These are phyloP conservation scores for Tetramorium alpestre DNA, from an alignment of 1,140 invertebrate genomes.

Conservation along the genomic window DNA sequence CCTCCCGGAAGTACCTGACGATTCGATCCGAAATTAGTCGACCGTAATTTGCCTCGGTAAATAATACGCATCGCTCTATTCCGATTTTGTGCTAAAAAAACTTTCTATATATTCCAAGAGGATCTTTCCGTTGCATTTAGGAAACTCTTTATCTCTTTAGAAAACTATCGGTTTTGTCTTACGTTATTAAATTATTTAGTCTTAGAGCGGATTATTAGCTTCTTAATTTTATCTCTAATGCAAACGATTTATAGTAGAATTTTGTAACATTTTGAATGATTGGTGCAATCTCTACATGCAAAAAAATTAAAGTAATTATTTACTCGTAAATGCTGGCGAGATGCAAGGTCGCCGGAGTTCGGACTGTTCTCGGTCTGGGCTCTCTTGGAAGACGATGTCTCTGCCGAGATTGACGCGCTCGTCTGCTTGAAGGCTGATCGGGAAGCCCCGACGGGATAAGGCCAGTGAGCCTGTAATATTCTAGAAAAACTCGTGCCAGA, in stretches of 20 bases:
- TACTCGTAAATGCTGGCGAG: constrained; percentile 87
- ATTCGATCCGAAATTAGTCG: constrained; percentile 42
- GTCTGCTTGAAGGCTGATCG: constrained; percentile 85
- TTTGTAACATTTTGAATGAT: neutral
- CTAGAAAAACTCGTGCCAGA: constrained; percentile 90
- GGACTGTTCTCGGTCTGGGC: constrained; percentile 86
- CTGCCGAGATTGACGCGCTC: constrained; percentile 85
- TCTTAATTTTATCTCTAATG: neutral
- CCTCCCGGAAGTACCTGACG: constrained; percentile 80
- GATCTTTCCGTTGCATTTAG: neutral
- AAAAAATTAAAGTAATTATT: constrained; percentile 65
- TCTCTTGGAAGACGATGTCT: constrained; percentile 85
- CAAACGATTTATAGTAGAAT: neutral
- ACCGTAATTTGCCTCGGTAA: constrained; percentile 11
- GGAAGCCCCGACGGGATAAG: constrained; percentile 88
- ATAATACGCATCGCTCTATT: neutral
- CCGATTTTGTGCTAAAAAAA: neutral
- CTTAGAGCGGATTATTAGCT: neutral
- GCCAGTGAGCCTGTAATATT: constrained; percentile 92
- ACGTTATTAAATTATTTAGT: neutral
- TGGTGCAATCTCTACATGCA: neutral
- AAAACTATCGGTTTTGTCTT: neutral
- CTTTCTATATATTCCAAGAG: neutral
- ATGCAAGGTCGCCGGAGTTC: constrained; percentile 87
- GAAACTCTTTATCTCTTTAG: neutral